A percentile compares a stretch with the other conserved stretches of the same genome.
phyloP scores from a whole-genome alignment of 2,113 vertebrate genomes.

The Symphodus melops region DNA sequence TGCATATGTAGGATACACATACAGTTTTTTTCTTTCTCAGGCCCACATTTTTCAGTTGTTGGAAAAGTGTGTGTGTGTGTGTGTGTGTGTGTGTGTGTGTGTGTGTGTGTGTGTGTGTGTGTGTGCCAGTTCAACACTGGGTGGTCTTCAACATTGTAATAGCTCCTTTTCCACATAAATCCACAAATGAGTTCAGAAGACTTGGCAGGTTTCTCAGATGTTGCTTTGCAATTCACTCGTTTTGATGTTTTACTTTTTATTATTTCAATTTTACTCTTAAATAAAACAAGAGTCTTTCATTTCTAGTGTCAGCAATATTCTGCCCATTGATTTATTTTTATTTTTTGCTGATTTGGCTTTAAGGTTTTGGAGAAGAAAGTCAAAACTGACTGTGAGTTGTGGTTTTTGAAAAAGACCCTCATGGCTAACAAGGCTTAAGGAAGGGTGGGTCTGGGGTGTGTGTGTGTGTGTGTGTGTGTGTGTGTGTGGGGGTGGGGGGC shows the following conservation, averaged over 20 bases:
- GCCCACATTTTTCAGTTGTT: constrained; percentile 11
- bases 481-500: too few relatives aligned
- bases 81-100: constrained; percentile 30
- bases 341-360: constrained; percentile 16
- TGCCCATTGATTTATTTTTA: background rate
- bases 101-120: constrained; percentile 25
- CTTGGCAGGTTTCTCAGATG: constrained; percentile 20
- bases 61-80: constrained; percentile 33
- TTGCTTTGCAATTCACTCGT: constrained; percentile 20
- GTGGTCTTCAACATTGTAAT: constrained; percentile 71
- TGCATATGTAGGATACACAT: constrained; percentile 1
- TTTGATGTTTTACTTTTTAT: background rate
- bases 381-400: constrained; percentile 21
- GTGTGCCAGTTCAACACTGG: constrained; percentile 65
- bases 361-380: constrained; percentile 28
- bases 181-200: constrained; percentile 49
- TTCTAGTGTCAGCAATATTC: constrained; percentile 5
- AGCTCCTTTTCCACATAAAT: constrained; percentile 74
- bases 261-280: background rate
- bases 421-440: constrained; percentile 33
- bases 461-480: too few relatives aligned
- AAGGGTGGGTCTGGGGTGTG: too few relatives aligned
- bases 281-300: background rate
- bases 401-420: constrained; percentile 50
- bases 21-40: constrained; percentile 5